Percentiles rank a stretch among this genome's conserved stretches.
Evolutionary conservation across 1,140 invertebrate genomes (phyloP).

Genomic region (Dufourea novaeangliae): DNA sequence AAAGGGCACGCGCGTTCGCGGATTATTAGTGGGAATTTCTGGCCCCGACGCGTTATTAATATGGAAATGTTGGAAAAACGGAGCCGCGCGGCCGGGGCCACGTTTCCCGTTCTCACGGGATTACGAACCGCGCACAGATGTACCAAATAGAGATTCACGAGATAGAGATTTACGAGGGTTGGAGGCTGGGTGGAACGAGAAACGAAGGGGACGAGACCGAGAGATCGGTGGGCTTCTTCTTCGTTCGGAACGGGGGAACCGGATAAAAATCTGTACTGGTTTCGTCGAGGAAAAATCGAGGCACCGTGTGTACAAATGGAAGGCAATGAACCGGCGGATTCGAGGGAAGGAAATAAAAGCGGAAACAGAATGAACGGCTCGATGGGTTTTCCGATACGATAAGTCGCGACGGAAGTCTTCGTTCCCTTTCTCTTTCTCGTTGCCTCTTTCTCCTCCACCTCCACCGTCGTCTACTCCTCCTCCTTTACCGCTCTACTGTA

Average conservation of each 20-base stretch:
- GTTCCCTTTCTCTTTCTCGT: conserved; percentile 48
- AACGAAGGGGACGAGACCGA: conserved; percentile 10
- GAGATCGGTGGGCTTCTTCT: conserved; percentile 25
- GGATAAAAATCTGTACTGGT: conserved; percentile 61
- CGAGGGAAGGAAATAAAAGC: conserved; percentile 82
- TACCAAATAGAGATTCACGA: conserved; percentile 33
- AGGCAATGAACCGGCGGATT: conserved; percentile 85
- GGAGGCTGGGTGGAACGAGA: too few species aligned
- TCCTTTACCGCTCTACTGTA: background rate
- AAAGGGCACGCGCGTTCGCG: background rate
- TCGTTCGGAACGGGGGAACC: conserved; percentile 52
- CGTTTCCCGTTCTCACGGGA: conserved; percentile 12
- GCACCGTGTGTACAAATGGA: conserved; percentile 73
- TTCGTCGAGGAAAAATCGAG: conserved; percentile 49
- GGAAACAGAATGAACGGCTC: conserved; percentile 75
- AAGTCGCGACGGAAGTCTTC: conserved; percentile 69
- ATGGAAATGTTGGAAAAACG: conserved; percentile 32
- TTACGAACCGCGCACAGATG: background rate
- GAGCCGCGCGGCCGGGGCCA: background rate
- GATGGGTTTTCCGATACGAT: conserved; percentile 75
- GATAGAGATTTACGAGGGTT: background rate
- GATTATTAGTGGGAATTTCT: conserved; percentile 8
- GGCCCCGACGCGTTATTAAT: conserved; percentile 27
- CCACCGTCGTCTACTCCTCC: background rate
- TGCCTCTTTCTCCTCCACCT: conserved; percentile 9